A percentile compares a stretch with the other conserved stretches of the same genome.
These are phyloP conservation scores for Agrochola litura DNA, from an alignment of 2,888 invertebrate species.

Conservation along the genomic window DNA sequence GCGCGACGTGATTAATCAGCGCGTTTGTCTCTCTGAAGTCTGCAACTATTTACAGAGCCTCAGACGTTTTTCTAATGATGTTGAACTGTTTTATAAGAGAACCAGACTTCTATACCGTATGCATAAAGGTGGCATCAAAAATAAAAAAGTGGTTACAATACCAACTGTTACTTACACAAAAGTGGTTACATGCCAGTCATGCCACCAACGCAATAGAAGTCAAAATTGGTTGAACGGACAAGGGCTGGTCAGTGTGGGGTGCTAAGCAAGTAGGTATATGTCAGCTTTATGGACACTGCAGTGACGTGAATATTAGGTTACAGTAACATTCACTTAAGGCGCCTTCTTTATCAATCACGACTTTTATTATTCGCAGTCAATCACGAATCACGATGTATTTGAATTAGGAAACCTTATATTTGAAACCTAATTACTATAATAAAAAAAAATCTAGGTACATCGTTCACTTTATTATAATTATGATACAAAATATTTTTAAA, in stretches of 20 bases:
- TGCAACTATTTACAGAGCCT: constrained; percentile 8
- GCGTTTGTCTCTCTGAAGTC: neutral
- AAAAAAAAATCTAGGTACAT: too few species aligned
- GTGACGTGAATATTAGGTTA: neutral
- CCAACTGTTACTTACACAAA: too few species aligned
- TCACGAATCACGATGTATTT: neutral
- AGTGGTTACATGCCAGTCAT: too few species aligned
- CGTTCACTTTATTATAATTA: too few species aligned
- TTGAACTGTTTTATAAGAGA: neutral
- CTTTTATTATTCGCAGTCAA: neutral
- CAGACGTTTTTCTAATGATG: neutral
- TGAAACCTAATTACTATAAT: too few species aligned
- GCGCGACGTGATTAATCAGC: neutral
- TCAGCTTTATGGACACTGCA: neutral
- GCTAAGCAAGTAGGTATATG: neutral
- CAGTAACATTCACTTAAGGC: neutral
- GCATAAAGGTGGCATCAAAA: too few species aligned
- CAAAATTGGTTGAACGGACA: too few species aligned
- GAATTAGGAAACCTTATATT: too few species aligned
- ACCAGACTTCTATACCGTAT: too few species aligned
- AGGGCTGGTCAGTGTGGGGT: neutral
- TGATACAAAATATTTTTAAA: neutral
- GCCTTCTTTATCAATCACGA: neutral
- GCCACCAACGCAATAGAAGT: too few species aligned
- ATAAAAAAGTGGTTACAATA: too few species aligned